These are phyloP conservation scores for Zingel zingel DNA, from an alignment of 2,113 vertebrate species.

Conservation along the genomic window DNA sequence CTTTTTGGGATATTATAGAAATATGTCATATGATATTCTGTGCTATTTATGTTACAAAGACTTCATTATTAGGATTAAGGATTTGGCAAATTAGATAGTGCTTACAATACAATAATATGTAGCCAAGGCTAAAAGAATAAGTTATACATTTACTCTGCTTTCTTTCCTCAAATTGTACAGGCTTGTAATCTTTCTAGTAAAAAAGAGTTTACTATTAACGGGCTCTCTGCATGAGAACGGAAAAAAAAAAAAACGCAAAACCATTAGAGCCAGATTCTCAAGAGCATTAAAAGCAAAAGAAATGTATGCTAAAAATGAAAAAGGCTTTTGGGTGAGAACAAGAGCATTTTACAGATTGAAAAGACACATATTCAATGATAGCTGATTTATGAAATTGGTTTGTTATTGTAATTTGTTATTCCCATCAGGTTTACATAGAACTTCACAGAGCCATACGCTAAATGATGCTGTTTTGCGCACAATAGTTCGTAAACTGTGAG, in stretches of 20 bases:
- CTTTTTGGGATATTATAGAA: background rate
- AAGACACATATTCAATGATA: background rate
- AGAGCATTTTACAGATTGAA: background rate
- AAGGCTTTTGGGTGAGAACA: background rate
- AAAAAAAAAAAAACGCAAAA: background rate
- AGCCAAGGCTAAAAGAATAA: background rate
- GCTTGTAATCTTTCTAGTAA: background rate
- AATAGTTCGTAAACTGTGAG: background rate
- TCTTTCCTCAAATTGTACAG: background rate
- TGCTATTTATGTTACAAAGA: background rate
- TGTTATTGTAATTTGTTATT: constrained; percentile 1
- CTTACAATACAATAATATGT: background rate
- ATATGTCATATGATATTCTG: background rate
- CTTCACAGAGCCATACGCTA: background rate
- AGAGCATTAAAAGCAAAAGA: background rate
- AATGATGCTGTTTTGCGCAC: background rate
- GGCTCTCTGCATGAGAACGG: too few species aligned
- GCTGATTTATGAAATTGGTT: background rate
- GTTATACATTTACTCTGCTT: background rate
- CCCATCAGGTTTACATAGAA: background rate
- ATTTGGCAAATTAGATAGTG: background rate
- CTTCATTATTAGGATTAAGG: background rate
- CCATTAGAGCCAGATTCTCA: background rate
- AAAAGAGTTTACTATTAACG: constrained; percentile 3
- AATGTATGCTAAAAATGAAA: background rate